phyloP scores from a whole-genome alignment of 2,888 invertebrate species.

The Pyrocoelia pectoralis region DNA sequence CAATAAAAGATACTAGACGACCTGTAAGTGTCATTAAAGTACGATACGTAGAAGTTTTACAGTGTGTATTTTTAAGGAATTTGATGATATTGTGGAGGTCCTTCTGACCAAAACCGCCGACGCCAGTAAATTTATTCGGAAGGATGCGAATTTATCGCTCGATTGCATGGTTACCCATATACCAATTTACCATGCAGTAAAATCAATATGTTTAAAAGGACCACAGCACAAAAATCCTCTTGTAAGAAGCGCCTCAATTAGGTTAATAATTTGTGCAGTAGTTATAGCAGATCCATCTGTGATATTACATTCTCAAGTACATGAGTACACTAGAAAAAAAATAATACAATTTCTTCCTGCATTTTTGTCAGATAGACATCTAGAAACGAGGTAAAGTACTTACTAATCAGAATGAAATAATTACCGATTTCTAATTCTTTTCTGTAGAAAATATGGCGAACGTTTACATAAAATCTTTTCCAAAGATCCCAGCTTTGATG shows the following conservation, averaged over 20 bases:
- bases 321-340: constrained; percentile 62
- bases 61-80: constrained; percentile 64
- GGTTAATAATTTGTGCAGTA: constrained; percentile 69
- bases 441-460: constrained; percentile 64
- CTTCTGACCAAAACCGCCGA: constrained; percentile 76
- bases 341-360: constrained; percentile 61
- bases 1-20: constrained; percentile 57
- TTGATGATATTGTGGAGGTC: constrained; percentile 72
- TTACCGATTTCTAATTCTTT: constrained; percentile 9
- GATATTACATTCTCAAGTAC: constrained; percentile 63
- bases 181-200: constrained; percentile 65
- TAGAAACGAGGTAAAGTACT: constrained; percentile 62
- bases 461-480: constrained; percentile 64
- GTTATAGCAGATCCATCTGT: constrained; percentile 70
- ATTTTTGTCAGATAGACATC: constrained; percentile 64
- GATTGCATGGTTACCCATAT: constrained; percentile 73
- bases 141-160: constrained; percentile 77
- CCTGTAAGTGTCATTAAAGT: constrained; percentile 52
- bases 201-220: constrained; percentile 61
- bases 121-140: constrained; percentile 75
- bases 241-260: constrained; percentile 72
- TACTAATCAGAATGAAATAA: constrained; percentile 3
- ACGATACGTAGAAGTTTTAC: background rate
- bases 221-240: constrained; percentile 71
- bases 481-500: constrained; percentile 61